Percentiles rank a stretch among this genome's conserved stretches.
phyloP scores from a whole-genome alignment of 2,797 vertebrate species.

The Pelobates cultripes region DNA sequence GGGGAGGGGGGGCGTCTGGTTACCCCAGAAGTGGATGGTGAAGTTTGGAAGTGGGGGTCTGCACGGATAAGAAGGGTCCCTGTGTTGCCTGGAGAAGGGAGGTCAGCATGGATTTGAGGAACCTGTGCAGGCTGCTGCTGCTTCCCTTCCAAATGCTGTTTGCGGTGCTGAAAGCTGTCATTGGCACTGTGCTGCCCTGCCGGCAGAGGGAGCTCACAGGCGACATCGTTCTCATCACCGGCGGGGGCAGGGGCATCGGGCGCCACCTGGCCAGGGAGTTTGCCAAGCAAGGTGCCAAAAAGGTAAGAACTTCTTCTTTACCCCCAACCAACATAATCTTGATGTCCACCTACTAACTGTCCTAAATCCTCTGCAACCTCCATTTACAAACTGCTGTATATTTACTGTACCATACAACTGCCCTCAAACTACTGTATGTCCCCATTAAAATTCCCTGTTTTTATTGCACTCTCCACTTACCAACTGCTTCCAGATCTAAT shows the following conservation, averaged over 20 bases:
- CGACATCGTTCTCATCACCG: constrained; percentile 93
- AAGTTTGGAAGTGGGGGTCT: neutral
- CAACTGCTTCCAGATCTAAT: neutral
- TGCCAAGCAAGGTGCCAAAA: constrained; percentile 84
- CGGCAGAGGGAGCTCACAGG: constrained; percentile 79
- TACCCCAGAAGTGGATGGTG: neutral
- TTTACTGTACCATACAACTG: neutral
- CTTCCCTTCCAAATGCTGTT: constrained; percentile 85
- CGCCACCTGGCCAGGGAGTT: constrained; percentile 93
- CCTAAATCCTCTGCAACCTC: neutral
- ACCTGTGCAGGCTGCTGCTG: constrained; percentile 81
- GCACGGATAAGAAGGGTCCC: constrained; percentile 12
- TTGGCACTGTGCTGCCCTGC: constrained; percentile 77
- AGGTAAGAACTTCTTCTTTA: constrained; percentile 76
- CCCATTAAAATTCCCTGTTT: neutral
- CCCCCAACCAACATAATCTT: neutral
- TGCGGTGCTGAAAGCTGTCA: constrained; percentile 75
- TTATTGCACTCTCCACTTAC: no score
- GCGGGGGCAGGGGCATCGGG: constrained; percentile 95
- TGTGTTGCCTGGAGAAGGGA: neutral
- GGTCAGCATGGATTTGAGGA: constrained; percentile 81
- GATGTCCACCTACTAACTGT: neutral
- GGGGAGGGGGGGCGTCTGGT: neutral
- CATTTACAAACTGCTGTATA: neutral
- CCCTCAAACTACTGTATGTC: no score